Base-by-base conservation (phyloP, 2,113 vertebrate genomes). In the Vulpes ferrilata region DNA sequence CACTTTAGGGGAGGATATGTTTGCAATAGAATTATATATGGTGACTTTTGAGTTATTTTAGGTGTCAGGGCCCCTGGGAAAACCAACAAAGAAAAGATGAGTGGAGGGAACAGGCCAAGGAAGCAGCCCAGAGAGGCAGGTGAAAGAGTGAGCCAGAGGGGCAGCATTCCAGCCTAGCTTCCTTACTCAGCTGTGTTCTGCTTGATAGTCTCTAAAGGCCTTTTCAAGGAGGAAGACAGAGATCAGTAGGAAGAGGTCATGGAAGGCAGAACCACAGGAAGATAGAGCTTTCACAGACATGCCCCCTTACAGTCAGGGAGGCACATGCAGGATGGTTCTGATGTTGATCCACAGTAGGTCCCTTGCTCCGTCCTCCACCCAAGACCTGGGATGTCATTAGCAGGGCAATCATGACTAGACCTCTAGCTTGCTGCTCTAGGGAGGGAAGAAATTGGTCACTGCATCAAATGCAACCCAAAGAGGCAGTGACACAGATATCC, bases 21-120 rank as follows among this genome's bases (percentile, higher is more conserved):
- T 91, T 90, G 69, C 38, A 43, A 35, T 32, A 80, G 92, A 88
- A 11, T 62, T 19, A 4, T 48, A 73, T 15, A 38, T 7, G 32
- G 67, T 74, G 60, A 53, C 35, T 82, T 90, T 71, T 73, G 88
- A 86, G 73, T 74, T 88, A 79, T 73, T 88, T 78, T 53, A 73
- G 60, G 53, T 88, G 17, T 80, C 65, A 43, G 38, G 59, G 25
- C 62, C 4, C 38, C 81, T 53, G 17, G 55, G 25, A 59, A 96
- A 80, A 90, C 53, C n/a, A 73, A 25, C n/a, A 80, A 55, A 55
- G 84, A 59, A 80, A 59, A 82, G 88, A 51, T 69, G 43, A 92
- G 73, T n/a, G 59, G 51, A 90, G 5, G 60, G 69, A 87, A 57
- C 23, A 93, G n/a, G 80, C 15, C 16, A 43, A 90, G 43, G 55